Evolutionary conservation across 1,140 invertebrate species (phyloP).

Genomic region (Philopotamus ludificatus): DNA sequence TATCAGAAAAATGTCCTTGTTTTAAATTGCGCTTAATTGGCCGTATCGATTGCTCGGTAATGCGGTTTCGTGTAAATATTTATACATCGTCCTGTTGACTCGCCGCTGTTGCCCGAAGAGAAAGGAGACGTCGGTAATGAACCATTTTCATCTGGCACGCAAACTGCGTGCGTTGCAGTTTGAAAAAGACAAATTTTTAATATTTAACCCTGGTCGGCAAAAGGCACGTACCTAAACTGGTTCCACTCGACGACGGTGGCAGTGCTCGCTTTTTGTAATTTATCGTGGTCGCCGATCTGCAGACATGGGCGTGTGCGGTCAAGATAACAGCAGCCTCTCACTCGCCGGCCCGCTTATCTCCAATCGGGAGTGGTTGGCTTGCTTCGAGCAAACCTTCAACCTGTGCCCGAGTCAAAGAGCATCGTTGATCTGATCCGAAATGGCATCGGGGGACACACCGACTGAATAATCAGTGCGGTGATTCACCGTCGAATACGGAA

Average conservation of each 20-base stretch:
- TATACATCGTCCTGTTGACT: too few relatives aligned
- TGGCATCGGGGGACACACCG: too few relatives aligned
- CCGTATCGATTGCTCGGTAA: too few relatives aligned
- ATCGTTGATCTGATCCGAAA: too few relatives aligned
- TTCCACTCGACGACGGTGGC: neutral
- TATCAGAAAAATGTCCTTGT: too few relatives aligned
- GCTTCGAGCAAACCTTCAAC: neutral
- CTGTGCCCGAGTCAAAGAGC: too few relatives aligned
- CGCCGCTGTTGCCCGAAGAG: too few relatives aligned
- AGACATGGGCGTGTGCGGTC: conserved; percentile 5
- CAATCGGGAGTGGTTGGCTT: neutral
- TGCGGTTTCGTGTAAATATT: too few relatives aligned
- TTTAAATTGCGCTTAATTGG: too few relatives aligned
- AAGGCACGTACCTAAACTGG: conserved; percentile 6
- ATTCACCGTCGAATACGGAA: too few relatives aligned
- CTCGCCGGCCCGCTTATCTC: neutral
- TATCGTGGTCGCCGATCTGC: neutral
- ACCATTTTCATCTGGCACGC: neutral
- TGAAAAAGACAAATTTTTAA: neutral
- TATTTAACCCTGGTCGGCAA: neutral
- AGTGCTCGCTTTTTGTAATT: neutral
- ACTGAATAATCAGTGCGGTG: too few relatives aligned
- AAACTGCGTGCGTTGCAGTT: neutral
- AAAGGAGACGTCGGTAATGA: neutral
- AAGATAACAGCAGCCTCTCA: conserved; percentile 1